Evolutionary conservation across 2,113 vertebrate species (phyloP), one percentile per base, ranked within the genome.

Genomic region (Antechinus flavipes): DNA sequence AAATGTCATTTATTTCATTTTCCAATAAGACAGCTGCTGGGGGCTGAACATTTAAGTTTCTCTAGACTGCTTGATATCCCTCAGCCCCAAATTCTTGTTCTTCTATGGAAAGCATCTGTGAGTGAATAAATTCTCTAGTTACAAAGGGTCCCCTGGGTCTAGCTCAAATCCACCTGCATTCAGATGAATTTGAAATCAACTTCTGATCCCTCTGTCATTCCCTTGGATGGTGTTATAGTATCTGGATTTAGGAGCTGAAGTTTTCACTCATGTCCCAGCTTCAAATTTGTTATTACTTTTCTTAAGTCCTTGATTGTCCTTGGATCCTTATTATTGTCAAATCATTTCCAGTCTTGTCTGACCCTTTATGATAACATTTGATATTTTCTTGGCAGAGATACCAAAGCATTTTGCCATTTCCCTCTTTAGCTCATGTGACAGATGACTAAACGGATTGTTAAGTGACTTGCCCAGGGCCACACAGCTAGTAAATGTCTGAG

Each of bases 1-100:
- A 90, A 90, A 90, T 90, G 49, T 2, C 90, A 90, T 90, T 50
- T 90, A 90, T 90, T 90, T 90, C 90, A 90, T 90, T 90, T 90
- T 90, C 27, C 47, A 90, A 90, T 90, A 90, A 49, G 50, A 52
- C 9, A 90, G 47, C 90, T 52, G 10, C 90, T 90, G 25, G 47
- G 90, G 49, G 47, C 47, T 90, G 46, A 90, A 30, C 90, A 49
- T 90, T 49, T 30, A 26, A 26, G 22, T 90, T 90, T 90, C 90
- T 52, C 47, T 19, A 27, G 25, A 90, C 47, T 90, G 24, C 47
- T 90, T 14, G 5, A 90, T 90, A 90, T 25, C 47, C 46, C 47
- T 90, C 47, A 90, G 46, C 89, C 89, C 89, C 46, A 47, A 14
- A 25, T 25, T 10, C 90, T 50, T 90, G 47, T 52, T 50, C 90